Percentiles rank a stretch among this genome's conserved stretches.
phyloP scores from a whole-genome alignment of 2,888 invertebrate species.

The Conchocele bisecta region DNA sequence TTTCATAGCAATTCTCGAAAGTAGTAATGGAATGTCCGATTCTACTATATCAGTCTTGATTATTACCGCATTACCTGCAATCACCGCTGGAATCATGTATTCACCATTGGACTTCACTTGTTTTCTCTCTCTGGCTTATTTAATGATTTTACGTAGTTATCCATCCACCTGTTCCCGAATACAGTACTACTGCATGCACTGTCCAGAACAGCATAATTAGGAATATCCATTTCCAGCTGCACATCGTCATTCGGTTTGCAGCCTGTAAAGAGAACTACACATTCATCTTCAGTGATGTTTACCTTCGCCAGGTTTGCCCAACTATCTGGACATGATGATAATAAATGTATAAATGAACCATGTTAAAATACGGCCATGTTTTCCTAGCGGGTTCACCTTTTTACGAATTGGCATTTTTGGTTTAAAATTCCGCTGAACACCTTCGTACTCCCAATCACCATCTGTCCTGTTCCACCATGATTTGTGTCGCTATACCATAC shows the following conservation, averaged over 20 bases:
- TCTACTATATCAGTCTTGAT: constrained; percentile 45
- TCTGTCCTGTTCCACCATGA: no score
- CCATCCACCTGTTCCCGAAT: constrained; percentile 45
- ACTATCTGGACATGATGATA: constrained; percentile 40
- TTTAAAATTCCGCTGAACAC: no score
- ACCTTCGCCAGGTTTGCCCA: constrained; percentile 37
- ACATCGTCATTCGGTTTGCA: constrained; percentile 24
- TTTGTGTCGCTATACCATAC: no score
- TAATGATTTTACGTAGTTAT: constrained; percentile 23
- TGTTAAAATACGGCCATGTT: constrained; percentile 13
- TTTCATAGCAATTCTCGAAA: no score
- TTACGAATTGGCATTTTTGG: no score
- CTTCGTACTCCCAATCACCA: no score
- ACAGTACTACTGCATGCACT: constrained; percentile 61
- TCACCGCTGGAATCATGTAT: constrained; percentile 16
- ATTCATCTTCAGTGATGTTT: constrained; percentile 21
- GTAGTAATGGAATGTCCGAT: constrained; percentile 36
- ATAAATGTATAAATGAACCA: constrained; percentile 46
- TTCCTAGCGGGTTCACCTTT: constrained; percentile 22
- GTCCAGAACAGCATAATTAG: constrained; percentile 52
- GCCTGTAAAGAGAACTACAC: constrained; percentile 47
- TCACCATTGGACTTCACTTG: constrained; percentile 25
- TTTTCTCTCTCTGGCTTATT: constrained; percentile 2
- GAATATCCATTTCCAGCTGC: constrained; percentile 37
- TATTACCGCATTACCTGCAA: constrained; percentile 30